Base-by-base conservation (phyloP, 2,113 vertebrate species). In the Centropus bengalensis region DNA sequence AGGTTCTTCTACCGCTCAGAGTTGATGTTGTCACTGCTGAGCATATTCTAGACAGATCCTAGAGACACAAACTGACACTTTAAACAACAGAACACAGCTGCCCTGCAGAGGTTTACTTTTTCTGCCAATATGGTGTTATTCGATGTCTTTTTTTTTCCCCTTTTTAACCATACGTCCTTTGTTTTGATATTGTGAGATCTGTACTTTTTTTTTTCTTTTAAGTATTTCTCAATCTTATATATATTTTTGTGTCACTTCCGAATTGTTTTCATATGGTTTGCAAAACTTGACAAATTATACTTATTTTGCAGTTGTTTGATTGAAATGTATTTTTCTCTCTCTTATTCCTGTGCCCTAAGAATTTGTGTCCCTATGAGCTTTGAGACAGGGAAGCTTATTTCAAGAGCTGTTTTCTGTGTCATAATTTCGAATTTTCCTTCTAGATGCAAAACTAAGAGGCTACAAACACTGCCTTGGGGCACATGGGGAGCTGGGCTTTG, bases 161-260 rank as follows among this genome's bases (percentile, higher is more conserved):
- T 74, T 94, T 91, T 94, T 90, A 96, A 96, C 88, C 91, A 93
- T 93, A 67, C 1, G 28, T 96, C 63, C 68, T 93, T 91, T 93
- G 92, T 94, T 92, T 96, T 82, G 74, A 88, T 96, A 85, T 96
- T 96, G 89, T 93, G 89, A 96, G 84, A 94, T 83, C 93, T 96
- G 91, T 96, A 94, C 86, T 73, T 94, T 73, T 94, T 73, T 94
- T 95, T 94, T 91, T 69, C 68, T 86, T 49, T 91, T 91, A 90
- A 95, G 68, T 93, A 71, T 92, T 96, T 96, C 95, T 94, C 94
- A 70, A 94, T 88, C 90, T 79, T 94, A 94, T 89, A 95, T 94
- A 95, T 96, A 94, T 93, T 94, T 95, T 96, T 96, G 86, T 97
- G 95, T 96, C 94, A 95, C 92, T 96, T 96, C 84, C 75, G 75